Conservation (phyloP, 2,797 vertebrate genomes). For the Hydrolagus colliei region DNA sequence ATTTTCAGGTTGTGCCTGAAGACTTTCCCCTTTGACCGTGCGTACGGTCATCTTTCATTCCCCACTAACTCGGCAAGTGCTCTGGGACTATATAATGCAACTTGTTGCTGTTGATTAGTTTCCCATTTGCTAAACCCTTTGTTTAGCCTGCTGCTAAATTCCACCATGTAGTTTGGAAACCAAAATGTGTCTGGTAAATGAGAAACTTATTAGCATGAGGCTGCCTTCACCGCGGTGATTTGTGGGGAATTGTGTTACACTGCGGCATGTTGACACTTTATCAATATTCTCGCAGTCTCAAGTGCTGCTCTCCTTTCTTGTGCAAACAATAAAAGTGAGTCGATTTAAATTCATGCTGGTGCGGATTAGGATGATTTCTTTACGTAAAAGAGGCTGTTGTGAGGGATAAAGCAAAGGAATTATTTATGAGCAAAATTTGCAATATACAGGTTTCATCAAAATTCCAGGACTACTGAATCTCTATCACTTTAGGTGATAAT, state of each 20-base stretch:
- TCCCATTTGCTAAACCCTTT: no score
- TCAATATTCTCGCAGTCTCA: not conserved
- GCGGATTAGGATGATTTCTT: not conserved
- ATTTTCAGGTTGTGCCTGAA: no score
- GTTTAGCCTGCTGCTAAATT: not conserved
- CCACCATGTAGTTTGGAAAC: not conserved
- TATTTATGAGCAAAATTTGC: not conserved
- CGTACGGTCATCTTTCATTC: no score
- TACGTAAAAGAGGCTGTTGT: not conserved
- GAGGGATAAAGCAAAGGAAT: not conserved
- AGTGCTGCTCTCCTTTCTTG: not conserved
- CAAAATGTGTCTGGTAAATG: not conserved
- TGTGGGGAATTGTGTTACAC: not conserved
- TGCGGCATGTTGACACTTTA: not conserved
- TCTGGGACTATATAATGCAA: no score
- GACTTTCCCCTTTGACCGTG: no score
- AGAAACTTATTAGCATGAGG: not conserved
- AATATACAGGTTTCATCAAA: not conserved
- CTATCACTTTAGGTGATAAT: not conserved
- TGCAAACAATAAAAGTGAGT: not conserved
- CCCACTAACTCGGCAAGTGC: no score
- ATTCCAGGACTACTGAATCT: not conserved
- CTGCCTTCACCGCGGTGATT: not conserved
- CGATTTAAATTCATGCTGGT: slow-evolving; percentile 10
- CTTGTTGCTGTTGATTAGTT: no score